These are phyloP conservation scores for Gadus chalcogrammus DNA, from an alignment of 2,113 vertebrate genomes.

Conservation along the genomic window DNA sequence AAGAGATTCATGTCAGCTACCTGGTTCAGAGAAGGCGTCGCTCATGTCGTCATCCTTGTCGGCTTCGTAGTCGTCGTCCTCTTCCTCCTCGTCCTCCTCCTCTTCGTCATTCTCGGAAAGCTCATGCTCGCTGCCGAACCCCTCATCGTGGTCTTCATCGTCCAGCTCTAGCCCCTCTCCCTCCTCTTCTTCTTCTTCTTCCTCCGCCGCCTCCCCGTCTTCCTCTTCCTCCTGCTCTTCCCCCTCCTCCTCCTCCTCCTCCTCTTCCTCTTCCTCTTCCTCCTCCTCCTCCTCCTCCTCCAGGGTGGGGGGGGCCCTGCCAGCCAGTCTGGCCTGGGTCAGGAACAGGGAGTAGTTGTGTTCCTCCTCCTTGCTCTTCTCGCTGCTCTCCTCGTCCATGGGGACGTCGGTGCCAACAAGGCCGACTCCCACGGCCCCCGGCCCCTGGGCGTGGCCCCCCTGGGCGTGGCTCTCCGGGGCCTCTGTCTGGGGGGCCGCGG, in stretches of 20 bases:
- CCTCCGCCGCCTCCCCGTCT: conserved; percentile 72
- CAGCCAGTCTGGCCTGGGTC: conserved; percentile 77
- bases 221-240: conserved; percentile 70
- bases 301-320: conserved; percentile 52
- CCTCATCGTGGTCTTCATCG: conserved; percentile 96
- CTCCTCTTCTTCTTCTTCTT: conserved; percentile 77
- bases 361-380: conserved; percentile 97
- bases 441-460: conserved; percentile 60
- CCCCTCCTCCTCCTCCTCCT: conserved; percentile 74
- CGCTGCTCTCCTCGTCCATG: conserved; percentile 68
- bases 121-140: conserved; percentile 96
- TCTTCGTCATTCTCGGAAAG: conserved; percentile 89
- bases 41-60: conserved; percentile 98
- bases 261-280: conserved; percentile 76
- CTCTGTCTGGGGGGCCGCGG: conserved; percentile 60
- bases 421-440: conserved; percentile 69
- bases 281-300: conserved; percentile 78
- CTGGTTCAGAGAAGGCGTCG: conserved; percentile 96
- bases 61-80: conserved; percentile 86
- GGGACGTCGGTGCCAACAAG: conserved; percentile 67
- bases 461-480: conserved; percentile 41
- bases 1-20: conserved; percentile 62
- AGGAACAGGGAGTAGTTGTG: conserved; percentile 98
- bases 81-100: conserved; percentile 77
- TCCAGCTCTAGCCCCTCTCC: conserved; percentile 83